Evolutionary conservation across 2,888 invertebrate genomes (phyloP).

Genomic region (Lasioglossum zephyrum): DNA sequence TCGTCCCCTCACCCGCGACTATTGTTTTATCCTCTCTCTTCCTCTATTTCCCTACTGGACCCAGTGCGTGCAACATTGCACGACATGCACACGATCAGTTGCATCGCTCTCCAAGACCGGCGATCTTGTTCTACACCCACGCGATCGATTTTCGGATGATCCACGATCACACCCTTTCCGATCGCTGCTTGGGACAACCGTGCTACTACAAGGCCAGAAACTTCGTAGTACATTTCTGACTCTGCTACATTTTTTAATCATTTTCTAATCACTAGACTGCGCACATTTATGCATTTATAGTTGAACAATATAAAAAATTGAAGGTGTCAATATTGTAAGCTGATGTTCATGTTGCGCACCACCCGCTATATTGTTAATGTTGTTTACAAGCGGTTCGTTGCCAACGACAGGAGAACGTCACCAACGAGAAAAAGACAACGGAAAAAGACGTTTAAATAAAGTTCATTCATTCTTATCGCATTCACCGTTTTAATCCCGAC

Average conservation of each 20-base stretch:
- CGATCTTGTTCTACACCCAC: slow-evolving; percentile 34
- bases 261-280: not conserved
- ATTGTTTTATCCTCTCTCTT: slow-evolving; percentile 63
- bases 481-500: no score
- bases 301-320: no score
- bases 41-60: slow-evolving; percentile 6
- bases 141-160: slow-evolving; percentile 46
- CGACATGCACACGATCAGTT: slow-evolving; percentile 25
- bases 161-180: not conserved
- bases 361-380: no score
- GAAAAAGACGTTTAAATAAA: no score
- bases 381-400: no score
- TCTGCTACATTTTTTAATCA: not conserved
- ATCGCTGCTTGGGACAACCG: not conserved
- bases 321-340: no score
- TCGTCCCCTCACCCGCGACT: slow-evolving; percentile 19
- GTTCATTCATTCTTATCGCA: no score
- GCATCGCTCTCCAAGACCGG: not conserved
- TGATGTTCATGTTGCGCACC: no score
- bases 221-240: not conserved
- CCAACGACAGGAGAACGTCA: no score
- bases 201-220: not conserved
- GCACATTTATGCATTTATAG: no score
- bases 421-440: no score
- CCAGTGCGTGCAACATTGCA: slow-evolving; percentile 37